phyloP scores from a whole-genome alignment of 2,797 vertebrate species.

The Enteromius afrohamiltoni region DNA sequence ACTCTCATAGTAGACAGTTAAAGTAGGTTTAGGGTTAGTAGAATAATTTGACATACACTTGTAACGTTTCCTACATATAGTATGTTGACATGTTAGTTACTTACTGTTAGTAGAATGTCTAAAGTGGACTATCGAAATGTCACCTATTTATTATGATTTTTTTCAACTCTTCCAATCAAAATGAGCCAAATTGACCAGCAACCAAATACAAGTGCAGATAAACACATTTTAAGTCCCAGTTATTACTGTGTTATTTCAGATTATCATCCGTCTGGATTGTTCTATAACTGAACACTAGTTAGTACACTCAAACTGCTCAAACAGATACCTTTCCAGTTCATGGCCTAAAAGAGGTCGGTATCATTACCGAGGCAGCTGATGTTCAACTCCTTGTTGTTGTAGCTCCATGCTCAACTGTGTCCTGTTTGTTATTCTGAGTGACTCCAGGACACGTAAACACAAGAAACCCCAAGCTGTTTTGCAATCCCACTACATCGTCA shows the following conservation, averaged over 20 bases:
- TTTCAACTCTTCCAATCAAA: neutral
- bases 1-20: too few species aligned
- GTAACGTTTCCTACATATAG: too few species aligned
- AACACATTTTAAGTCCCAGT: neutral
- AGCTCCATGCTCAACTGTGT: constrained; percentile 32
- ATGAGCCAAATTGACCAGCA: neutral
- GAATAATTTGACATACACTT: too few species aligned
- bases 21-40: too few species aligned
- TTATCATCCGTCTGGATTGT: neutral
- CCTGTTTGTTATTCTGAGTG: constrained; percentile 51
- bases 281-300: neutral
- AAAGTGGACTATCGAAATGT: too few species aligned
- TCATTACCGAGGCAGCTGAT: neutral
- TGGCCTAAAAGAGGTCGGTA: neutral
- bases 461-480: constrained; percentile 38
- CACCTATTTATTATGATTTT: too few species aligned
- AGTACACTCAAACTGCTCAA: neutral
- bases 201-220: neutral
- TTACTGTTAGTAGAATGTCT: too few species aligned
- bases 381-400: constrained; percentile 20
- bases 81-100: too few species aligned
- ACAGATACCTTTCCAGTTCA: neutral
- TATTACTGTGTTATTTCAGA: neutral
- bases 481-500: constrained; percentile 18
- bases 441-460: constrained; percentile 46